Evolutionary conservation across 2,113 vertebrate species (phyloP), one percentile per base, ranked within the genome.

Genomic region (Poeciliopsis retropinna): DNA sequence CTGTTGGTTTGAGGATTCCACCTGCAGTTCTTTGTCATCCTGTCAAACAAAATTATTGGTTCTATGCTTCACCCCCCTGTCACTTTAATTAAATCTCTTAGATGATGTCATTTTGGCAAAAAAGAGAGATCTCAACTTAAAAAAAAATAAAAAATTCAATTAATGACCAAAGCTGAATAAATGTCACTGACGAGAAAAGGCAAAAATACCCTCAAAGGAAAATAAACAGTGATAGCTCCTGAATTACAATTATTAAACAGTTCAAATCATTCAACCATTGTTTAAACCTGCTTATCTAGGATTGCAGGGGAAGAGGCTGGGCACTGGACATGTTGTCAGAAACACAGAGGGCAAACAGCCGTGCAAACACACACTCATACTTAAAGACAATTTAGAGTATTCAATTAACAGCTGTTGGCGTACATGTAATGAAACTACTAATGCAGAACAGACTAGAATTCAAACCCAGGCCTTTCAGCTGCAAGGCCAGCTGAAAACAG

Each of bases 181-280:
- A 91, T 75, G 84, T 90, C 79, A 89, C 64, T 15, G 27, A 37
- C 85, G 83, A 28, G 30, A 86, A 84, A 75, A 89, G 66, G 37
- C 30, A 44, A 69, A 78, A 70, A n/a, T 30, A 44, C 76, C 66
- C 73, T 65, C 39, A 78, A 68, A 83, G 27, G 61, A 41, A 47
- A 51, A 78, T 41, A 37, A 73, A 82, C 0, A 15, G 19, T 75
- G 64, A 85, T 83, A 90, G 62, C 11, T 57, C 9, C 3, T 12
- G 64, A 72, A 70, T 34, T 34, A 65, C 31, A 51, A 66, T 22
- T 32, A 15, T 7, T 57, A n/a, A 22, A 1, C 9, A 57, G 3
- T 25, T n/a, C 2, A 57, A 57, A n/a, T 8, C 3, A n/a, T 19
- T 19, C 17, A 47, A 6, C 39, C 39, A 4, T 41, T 41, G 39